phyloP scores from a whole-genome alignment of 2,113 vertebrate genomes.

The Ptilorrhoa leucosticta region DNA sequence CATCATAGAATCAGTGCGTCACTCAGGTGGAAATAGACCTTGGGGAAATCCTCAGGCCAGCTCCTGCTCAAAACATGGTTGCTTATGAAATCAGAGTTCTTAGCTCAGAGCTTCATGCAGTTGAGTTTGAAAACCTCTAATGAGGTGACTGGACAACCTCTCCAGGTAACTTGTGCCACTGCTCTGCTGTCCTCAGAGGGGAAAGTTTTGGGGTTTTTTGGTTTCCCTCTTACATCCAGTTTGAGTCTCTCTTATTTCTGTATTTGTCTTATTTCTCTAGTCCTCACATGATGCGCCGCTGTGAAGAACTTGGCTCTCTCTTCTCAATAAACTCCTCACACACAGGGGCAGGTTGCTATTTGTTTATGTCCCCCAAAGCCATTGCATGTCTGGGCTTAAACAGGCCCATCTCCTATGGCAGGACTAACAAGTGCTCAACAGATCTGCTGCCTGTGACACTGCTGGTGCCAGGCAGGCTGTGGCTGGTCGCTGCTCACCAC shows the following conservation, averaged over 20 bases:
- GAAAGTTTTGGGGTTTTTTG: not conserved
- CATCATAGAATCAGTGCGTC: not conserved
- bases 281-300: not conserved
- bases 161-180: not conserved
- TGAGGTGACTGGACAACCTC: not conserved
- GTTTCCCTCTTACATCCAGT: not conserved
- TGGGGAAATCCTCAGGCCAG: not conserved
- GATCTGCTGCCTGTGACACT: not conserved
- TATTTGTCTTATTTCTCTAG: not conserved
- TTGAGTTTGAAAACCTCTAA: not conserved
- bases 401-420: not conserved
- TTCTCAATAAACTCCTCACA: not conserved
- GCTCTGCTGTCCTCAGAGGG: not conserved
- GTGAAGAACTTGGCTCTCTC: not conserved
- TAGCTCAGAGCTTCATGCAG: not conserved
- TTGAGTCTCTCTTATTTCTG: not conserved
- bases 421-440: not conserved
- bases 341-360: not conserved
- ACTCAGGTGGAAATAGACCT: not conserved
- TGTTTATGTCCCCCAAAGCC: not conserved
- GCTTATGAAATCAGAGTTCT: not conserved
- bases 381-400: not conserved
- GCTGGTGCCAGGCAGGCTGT: not conserved
- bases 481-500: accelerated
- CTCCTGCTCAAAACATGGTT: not conserved